Evolutionary conservation across 2,888 invertebrate genomes (phyloP).

Genomic region (Cotesia congregata): DNA sequence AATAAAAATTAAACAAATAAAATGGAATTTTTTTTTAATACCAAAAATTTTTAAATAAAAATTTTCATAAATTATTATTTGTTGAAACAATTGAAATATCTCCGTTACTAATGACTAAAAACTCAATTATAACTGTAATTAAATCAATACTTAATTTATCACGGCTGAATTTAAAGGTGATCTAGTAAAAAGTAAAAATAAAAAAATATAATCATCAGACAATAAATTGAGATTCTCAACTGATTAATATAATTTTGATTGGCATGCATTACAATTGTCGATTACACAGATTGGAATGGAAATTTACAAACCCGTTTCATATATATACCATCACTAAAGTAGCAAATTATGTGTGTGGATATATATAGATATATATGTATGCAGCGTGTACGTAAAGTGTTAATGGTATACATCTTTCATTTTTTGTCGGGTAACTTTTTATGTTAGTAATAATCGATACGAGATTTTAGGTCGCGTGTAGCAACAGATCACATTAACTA

Average conservation of each 20-base stretch:
- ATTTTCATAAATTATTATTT: too few species aligned
- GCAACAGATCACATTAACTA: neutral
- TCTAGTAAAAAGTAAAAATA: neutral
- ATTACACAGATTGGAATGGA: conserved; percentile 10
- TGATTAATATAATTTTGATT: conserved; percentile 5
- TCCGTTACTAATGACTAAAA: too few species aligned
- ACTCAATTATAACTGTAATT: neutral
- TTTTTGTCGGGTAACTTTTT: neutral
- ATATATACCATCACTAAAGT: neutral
- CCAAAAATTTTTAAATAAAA: too few species aligned
- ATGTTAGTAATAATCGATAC: neutral
- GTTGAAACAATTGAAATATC: too few species aligned
- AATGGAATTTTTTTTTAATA: too few species aligned
- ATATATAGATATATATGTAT: neutral
- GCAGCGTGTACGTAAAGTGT: neutral
- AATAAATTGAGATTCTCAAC: neutral
- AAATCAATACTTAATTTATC: neutral
- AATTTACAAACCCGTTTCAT: conserved; percentile 5
- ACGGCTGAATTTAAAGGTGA: neutral
- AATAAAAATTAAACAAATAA: too few species aligned
- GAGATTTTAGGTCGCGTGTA: neutral
- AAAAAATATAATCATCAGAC: neutral
- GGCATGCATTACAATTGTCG: neutral
- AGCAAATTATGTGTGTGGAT: neutral
- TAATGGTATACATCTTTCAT: neutral